A percentile compares a stretch with the other conserved stretches of the same genome.
phyloP scores from a whole-genome alignment of 92 coral and sea anemone species.

The Porites cylindrica region DNA sequence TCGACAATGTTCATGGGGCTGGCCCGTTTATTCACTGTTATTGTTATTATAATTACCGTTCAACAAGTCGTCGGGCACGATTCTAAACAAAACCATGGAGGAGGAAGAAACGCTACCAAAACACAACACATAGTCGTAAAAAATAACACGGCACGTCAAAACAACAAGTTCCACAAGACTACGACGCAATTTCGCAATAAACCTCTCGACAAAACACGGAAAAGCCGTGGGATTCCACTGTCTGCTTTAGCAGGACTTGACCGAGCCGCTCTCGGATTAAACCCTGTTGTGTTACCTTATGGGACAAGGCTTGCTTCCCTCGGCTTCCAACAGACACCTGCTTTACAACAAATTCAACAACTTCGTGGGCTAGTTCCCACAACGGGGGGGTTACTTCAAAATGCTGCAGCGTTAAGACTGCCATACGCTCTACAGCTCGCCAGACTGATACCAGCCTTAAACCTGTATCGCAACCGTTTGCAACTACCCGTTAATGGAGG shows the following conservation, averaged over 20 bases:
- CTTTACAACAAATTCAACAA: conserved; percentile 73
- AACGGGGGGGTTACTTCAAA: conserved; percentile 65
- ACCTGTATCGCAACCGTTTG: conserved; percentile 60
- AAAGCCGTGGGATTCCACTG: conserved; percentile 54
- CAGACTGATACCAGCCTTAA: conserved; percentile 72
- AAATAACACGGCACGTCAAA: conserved; percentile 18
- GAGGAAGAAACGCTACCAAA: conserved; percentile 18
- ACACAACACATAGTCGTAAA: conserved; percentile 4
- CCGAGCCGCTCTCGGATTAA: conserved; percentile 65
- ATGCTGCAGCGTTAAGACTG: conserved; percentile 61
- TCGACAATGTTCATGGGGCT: conserved; percentile 59
- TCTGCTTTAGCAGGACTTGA: conserved; percentile 46
- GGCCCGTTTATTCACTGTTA: conserved; percentile 56
- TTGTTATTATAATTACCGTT: conserved; percentile 43
- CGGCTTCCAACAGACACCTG: conserved; percentile 71
- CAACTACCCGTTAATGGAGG: conserved; percentile 38
- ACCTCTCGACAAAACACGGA: conserved; percentile 45
- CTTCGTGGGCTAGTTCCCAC: conserved; percentile 67
- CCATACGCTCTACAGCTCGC: conserved; percentile 79
- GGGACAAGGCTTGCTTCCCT: conserved; percentile 72
- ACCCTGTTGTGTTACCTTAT: conserved; percentile 68
- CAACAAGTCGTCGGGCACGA: conserved; percentile 20
- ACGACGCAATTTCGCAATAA: not conserved
- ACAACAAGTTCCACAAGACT: conserved; percentile 29
- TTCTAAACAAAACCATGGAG: conserved; percentile 25